Percentiles rank a stretch among this genome's conserved stretches.
These are phyloP conservation scores for Hesperia comma DNA, from an alignment of 2,888 invertebrate genomes.

Conservation along the genomic window DNA sequence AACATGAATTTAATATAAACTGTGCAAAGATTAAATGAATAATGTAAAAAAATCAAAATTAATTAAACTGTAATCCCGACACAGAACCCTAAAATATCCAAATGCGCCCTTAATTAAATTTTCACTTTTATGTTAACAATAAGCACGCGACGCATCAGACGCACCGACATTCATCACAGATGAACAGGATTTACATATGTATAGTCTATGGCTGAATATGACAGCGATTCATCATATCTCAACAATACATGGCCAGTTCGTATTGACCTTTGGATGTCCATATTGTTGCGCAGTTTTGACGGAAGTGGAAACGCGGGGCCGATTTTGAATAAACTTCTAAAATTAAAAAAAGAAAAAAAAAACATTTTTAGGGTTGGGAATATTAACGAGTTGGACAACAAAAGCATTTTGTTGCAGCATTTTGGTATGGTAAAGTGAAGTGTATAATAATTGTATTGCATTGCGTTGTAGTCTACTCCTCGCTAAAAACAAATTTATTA, in stretches of 20 bases:
- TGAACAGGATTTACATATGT: conserved; percentile 69
- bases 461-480: no score
- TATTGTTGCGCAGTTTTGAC: conserved; percentile 41
- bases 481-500: no score
- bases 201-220: conserved; percentile 66
- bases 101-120: conserved; percentile 47
- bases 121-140: conserved; percentile 48
- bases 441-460: no score
- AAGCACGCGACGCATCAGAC: conserved; percentile 48
- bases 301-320: conserved; percentile 28
- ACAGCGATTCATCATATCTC: conserved; percentile 73
- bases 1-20: no score
- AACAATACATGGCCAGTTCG: conserved; percentile 63
- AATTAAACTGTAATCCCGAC: conserved; percentile 42
- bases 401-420: not conserved
- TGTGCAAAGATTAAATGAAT: no score
- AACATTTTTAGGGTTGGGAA: conserved; percentile 7
- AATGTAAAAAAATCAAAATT: no score
- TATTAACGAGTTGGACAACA: conserved; percentile 16
- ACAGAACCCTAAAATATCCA: conserved; percentile 36
- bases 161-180: conserved; percentile 52
- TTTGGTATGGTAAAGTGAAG: not conserved
- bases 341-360: conserved; percentile 4
- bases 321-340: conserved; percentile 6
- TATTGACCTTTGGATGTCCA: conserved; percentile 58